phyloP scores from a whole-genome alignment of 2,888 invertebrate genomes.

The Elaeidobius kamerunicus region DNA sequence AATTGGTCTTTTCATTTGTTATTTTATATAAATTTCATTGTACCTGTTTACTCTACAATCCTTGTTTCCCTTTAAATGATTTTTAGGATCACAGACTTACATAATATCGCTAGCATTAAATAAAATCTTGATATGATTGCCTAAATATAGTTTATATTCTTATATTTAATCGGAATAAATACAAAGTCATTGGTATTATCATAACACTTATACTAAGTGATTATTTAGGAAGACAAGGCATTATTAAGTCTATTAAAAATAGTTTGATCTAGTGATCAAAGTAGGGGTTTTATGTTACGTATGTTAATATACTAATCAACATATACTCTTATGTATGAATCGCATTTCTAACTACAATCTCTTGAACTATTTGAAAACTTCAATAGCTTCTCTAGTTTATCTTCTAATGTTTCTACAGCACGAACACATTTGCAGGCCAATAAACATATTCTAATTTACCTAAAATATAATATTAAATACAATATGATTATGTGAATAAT shows the following conservation, averaged over 20 bases:
- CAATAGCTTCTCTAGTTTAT: too few relatives aligned
- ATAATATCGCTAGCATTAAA: conserved; percentile 1
- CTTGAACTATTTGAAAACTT: too few relatives aligned
- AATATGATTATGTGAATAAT: too few relatives aligned
- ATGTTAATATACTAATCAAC: too few relatives aligned
- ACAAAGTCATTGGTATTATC: not conserved
- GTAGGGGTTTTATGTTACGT: conserved; percentile 1
- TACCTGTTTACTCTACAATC: too few relatives aligned
- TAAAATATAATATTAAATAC: too few relatives aligned
- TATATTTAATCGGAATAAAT: too few relatives aligned
- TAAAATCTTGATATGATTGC: conserved; percentile 7
- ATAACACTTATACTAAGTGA: conserved; percentile 4
- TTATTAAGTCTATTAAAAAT: conserved; percentile 17
- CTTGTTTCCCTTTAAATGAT: not conserved
- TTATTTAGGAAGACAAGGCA: conserved; percentile 25
- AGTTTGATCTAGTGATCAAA: not conserved
- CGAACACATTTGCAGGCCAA: conserved; percentile 26
- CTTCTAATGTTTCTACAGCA: conserved; percentile 26
- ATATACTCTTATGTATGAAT: too few relatives aligned
- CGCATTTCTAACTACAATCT: too few relatives aligned
- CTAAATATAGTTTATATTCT: too few relatives aligned
- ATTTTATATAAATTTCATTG: too few relatives aligned
- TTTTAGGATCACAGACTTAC: conserved; percentile 6
- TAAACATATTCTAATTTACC: conserved; percentile 9
- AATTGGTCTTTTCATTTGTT: not conserved